Percentiles rank a stretch among this genome's conserved stretches.
Conservation (phyloP, 2,797 vertebrate genomes). For the Thalassophryne amazonica region DNA sequence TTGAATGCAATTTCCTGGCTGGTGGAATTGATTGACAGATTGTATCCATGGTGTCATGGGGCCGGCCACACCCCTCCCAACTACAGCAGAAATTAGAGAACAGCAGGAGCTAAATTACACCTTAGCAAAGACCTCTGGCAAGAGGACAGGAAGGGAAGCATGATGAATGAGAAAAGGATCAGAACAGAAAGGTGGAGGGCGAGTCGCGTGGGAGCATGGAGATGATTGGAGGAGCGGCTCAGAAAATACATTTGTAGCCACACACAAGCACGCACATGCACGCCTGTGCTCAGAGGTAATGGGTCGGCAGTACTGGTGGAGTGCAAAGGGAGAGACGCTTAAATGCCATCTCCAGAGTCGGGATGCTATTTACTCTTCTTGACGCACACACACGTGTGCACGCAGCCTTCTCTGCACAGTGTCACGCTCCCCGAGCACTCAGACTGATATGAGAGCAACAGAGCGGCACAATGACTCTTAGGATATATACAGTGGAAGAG, state of each 20-base stretch:
- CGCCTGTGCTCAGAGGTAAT: conserved; percentile 48
- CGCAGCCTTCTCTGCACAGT: conserved; percentile 41
- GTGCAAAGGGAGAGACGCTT: conserved; percentile 70
- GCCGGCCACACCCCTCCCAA: conserved; percentile 73
- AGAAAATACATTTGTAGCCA: conserved; percentile 51
- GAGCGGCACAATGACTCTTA: conserved; percentile 54
- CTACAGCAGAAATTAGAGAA: conserved; percentile 76
- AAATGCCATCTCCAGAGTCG: conserved; percentile 69
- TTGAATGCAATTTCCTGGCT: conserved; percentile 68
- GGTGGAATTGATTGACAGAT: conserved; percentile 76
- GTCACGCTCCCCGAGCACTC: conserved; percentile 67
- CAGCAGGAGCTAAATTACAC: conserved; percentile 76
- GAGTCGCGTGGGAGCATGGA: conserved; percentile 57
- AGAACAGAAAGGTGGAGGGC: conserved; percentile 63
- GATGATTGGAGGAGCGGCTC: conserved; percentile 69
- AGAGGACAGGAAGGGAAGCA: conserved; percentile 66
- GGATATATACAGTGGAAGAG: conserved; percentile 33
- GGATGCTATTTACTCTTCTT: conserved; percentile 60
- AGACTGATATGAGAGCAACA: conserved; percentile 61
- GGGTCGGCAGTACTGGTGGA: conserved; percentile 64
- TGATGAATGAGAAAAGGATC: conserved; percentile 73
- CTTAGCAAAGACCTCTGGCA: conserved; percentile 73
- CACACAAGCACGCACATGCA: conserved; percentile 13
- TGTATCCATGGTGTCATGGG: conserved; percentile 68
- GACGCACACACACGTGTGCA: conserved; percentile 4